Evolutionary conservation across 2,113 vertebrate genomes (phyloP), one percentile per base, ranked within the genome.

Genomic region (Forbesichthys papilliferus): DNA sequence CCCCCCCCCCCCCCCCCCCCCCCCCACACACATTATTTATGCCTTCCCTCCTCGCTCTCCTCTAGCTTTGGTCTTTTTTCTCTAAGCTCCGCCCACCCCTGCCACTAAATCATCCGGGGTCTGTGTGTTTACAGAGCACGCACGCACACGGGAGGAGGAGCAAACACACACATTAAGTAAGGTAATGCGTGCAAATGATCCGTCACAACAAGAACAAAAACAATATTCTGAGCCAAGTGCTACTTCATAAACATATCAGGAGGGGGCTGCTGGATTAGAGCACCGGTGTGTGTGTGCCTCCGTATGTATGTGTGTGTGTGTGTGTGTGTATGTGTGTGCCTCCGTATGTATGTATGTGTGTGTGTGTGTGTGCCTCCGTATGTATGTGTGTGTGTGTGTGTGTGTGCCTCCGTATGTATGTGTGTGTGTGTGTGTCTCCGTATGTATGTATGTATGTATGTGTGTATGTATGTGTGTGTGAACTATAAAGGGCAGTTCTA

Each of bases 181-280:
- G 59, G 69, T 34, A 5, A 57, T 86, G 90, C 90, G 87, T 90
- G 90, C 91, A 91, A 90, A 84, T 66, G 1, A 61, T 80, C 66
- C 73, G 65, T 63, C 76, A 3, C 58, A 34, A 70, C 67, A 18
- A 60, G 73, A 65, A 54, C 71, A 57, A 53, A 63, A 61, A 18
- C n/a, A 56, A 11, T 10, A n/a, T 7, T 56, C 14, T 56, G n/a
- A 56, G 27, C 27, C 2, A 27, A 18, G 16, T 46, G 51, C 68
- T 59, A 60, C 36, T 65, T 53, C 54, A 51, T 48, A 51, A 65
- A 33, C 9, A 6, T 62, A 51, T 52, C 63, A 61, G 60, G 57
- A 66, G 11, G 11, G 49, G 61, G 67, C 67, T 58, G 66, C 12
- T 49, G 65, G 53, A 53, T 64, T 20, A 42, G 61, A 5, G 47